Evolutionary conservation across 1,140 invertebrate genomes (phyloP).

Genomic region (Dreissena polymorpha): DNA sequence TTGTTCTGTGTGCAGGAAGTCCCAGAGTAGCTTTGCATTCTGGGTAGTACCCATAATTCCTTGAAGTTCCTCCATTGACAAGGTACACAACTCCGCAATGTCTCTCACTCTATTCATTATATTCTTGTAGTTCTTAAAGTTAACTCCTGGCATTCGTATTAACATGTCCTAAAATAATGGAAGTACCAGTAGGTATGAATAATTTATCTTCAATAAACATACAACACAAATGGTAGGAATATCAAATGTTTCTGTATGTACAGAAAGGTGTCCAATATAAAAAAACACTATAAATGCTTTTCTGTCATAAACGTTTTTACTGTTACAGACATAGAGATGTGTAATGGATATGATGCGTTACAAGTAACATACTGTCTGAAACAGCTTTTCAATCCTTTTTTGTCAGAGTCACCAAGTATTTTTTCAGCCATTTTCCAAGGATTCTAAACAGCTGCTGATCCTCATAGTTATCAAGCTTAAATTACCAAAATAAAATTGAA

Average conservation of each 20-base stretch:
- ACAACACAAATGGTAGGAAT: not conserved
- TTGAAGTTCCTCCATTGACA: constrained; percentile 82
- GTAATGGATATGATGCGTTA: not conserved
- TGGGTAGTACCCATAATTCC: constrained; percentile 84
- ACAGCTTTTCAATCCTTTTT: not conserved
- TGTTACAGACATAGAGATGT: too few species aligned
- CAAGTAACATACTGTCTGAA: not conserved
- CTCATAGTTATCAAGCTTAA: not conserved
- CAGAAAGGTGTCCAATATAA: not conserved
- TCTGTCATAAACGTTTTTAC: not conserved
- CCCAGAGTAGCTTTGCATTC: constrained; percentile 78
- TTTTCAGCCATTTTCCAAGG: not conserved
- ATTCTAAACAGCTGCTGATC: not conserved
- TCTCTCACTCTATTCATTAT: constrained; percentile 87
- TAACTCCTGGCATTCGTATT: constrained; percentile 93
- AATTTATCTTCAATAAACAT: not conserved
- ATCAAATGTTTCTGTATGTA: not conserved
- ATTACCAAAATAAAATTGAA: not conserved
- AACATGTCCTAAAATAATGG: constrained; percentile 87
- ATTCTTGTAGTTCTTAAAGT: constrained; percentile 90
- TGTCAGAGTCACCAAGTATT: not conserved
- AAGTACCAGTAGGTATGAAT: not conserved
- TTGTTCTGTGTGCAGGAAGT: constrained; percentile 78
- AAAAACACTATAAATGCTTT: not conserved
- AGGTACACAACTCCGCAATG: constrained; percentile 84